Base-by-base conservation (phyloP, 1,140 invertebrate species). In the Leptinotarsa lineolata region DNA sequence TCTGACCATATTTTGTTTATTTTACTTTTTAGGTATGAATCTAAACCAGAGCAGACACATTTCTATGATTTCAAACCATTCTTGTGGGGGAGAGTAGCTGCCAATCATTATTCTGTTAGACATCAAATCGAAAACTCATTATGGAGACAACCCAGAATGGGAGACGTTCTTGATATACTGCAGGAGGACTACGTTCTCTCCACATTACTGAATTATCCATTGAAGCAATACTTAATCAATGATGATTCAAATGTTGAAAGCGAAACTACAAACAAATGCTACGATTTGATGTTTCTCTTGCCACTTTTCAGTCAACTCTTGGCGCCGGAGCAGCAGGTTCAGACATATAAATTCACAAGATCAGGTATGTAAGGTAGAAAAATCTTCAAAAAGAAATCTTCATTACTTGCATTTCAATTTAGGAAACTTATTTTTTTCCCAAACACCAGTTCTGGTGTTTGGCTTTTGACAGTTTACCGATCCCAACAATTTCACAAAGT, bases 71-170 rank as follows among this genome's bases (percentile, higher is more conserved):
- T 89, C 78, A 90, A 90, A 74, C 94, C 94, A 15, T 95, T 92
- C 78, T 85, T 95, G 1, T 95, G 92, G 90, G 93, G 94, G 6
- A 89, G 89, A 80, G 89, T 90, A 16, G 94, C 93, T 0, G 89
- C 92, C 13, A 89, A 88, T 45, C 90, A 93, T 83, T 94, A 94
- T 78, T 90, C 91, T 15, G 85, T 94, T 0, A 87, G 89, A 68
- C 85, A 85, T 4, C 85, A 88, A 68, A 80, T 88, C 72, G 87
- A 90, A 77, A 86, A 88, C 76, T 86, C 87, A 21, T 83, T 92
- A 60, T 92, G 87, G 88, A 88, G 89, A 74, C 90, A 91, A 84
- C 91, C 92, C 0, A 90, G 89, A 61, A 87, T 89, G 16, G 87
- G 88, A 46, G 90, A 94, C 85, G 88, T 95, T 21, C 82, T 95